Evolutionary conservation across 1,140 invertebrate genomes (phyloP), one percentile per base, ranked within the genome.

Genomic region (Caenorhabditis remanei): DNA sequence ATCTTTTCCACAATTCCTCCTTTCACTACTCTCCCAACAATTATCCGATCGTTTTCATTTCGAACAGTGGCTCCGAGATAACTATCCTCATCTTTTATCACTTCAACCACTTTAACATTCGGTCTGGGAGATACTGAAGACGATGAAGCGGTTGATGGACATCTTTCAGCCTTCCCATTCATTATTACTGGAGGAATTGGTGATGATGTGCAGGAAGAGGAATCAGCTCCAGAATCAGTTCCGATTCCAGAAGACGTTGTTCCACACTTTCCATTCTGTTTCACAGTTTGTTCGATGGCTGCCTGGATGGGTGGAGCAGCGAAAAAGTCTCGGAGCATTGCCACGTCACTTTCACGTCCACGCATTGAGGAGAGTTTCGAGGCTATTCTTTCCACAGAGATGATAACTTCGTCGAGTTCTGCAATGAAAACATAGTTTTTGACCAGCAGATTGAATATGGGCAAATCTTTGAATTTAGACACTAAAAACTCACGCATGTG

Each of bases 1-100:
- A 96, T 97, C 93, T 97, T 97, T 90, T 99, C 97, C 6, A 97
- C 97, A 6, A 96, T 96, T 2, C 97, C 97, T 11, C 97, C 97
- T 89, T 96, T 95, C 0, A 99, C 97, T 90, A 99, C 97, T 90
- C 97, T 95, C 43, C 96, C 97, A 88, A 99, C 96, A 46, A 98
- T 96, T 50, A 99, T 97, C 32, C 96, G 95, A 32, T 93, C 93
- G 90, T 98, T 93, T 88, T 94, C 94, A 91, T 94, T 99, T 89
- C 96, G 95, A 46, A 99, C 96, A 5, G 97, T 99, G 89, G 97
- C 97, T 92, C 97, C 96, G n/a, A 85, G 50, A 41, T 55, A 67
- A 14, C 50, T 67, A 58, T 55, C 50, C n/a, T 75, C 56, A 67
- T 67, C 56, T 50, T 85, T 85, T 14, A 71, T 7, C 16, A 58